Conservation (phyloP, 53 echinoderm and acorn worm genomes). For the Glandiceps talaboti region DNA sequence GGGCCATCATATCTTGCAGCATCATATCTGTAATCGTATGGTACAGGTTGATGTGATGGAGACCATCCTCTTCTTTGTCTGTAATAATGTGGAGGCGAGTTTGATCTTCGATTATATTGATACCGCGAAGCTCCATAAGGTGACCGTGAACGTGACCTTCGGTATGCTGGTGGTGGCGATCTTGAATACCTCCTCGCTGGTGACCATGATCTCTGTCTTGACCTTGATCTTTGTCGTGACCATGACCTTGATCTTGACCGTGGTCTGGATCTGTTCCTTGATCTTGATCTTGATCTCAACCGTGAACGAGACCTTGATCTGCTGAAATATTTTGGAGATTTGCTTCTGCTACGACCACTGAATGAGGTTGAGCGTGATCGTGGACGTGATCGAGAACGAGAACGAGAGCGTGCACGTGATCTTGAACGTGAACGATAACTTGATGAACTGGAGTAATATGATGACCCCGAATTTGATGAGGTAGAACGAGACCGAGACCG, state of each 20-base stretch:
- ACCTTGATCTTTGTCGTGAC: constrained; percentile 40
- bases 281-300: not conserved
- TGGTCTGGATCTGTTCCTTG: not conserved
- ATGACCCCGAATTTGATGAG: not conserved
- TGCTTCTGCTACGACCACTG: not conserved
- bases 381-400: not conserved
- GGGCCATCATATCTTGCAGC: constrained; percentile 24
- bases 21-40: constrained; percentile 26
- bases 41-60: constrained; percentile 28
- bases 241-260: constrained; percentile 27
- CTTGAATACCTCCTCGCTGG: not conserved
- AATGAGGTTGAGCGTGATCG: too few species aligned
- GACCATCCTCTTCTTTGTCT: constrained; percentile 27
- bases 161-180: not conserved
- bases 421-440: constrained; percentile 5
- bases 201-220: constrained; percentile 29
- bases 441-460: constrained; percentile 4
- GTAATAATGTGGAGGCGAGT: constrained; percentile 39
- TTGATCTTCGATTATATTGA: constrained; percentile 17
- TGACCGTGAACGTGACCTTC: constrained; percentile 31
- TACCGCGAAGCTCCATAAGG: constrained; percentile 7
- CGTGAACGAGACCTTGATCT: not conserved
- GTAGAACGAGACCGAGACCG: constrained; percentile 9
- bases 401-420: not conserved
- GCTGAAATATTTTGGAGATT: not conserved